Evolutionary conservation across 2,113 vertebrate genomes (phyloP), one percentile per base, ranked within the genome.

Genomic region (Ifrita kowaldi): DNA sequence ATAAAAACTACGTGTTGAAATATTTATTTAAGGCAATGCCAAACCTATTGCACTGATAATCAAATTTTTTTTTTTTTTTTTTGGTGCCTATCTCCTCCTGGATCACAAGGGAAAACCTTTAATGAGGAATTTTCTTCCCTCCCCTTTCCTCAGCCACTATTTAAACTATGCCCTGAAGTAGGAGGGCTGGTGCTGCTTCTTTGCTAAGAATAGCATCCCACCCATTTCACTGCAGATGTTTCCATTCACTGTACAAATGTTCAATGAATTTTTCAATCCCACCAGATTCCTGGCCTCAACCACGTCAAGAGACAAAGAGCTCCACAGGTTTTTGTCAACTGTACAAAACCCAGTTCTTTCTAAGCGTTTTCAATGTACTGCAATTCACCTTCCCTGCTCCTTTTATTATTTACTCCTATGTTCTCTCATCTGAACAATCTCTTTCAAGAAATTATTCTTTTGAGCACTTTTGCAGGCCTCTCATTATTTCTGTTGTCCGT

Each of bases 171-270:
- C 83, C 92, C 85, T 57, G 46, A 41, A 94, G 87, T 78, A 78
- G 89, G 82, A 96, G 93, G 76, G 4, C 55, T 93, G 91, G 89
- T 90, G 90, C 63, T 53, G 79, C 74, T 80, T 80, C 82, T 95
- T 93, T 96, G 52, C 93, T 83, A 90, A 96, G 90, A 95, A 95
- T 78, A 94, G 71, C 85, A 93, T 95, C 92, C 92, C 88, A 93
- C 90, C 77, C 90, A 89, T 97, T 94, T 81, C 50, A 79, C 95
- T 96, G 93, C 96, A 96, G 96, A 96, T 97, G 96, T 96, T 96
- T 90, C 95, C 93, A 96, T 97, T 96, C 96, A 95, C 95, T 89
- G 93, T 96, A 94, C 90, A 46, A 95, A 93, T 6, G 56, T 44
- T 96, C 96, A 95, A 93, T 89, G 90, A 96, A 96, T 96, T 97